Percentiles rank a stretch among this genome's conserved stretches.
These are phyloP conservation scores for Drosophila mimetica DNA, from an alignment of 2,888 invertebrate species.

Conservation along the genomic window DNA sequence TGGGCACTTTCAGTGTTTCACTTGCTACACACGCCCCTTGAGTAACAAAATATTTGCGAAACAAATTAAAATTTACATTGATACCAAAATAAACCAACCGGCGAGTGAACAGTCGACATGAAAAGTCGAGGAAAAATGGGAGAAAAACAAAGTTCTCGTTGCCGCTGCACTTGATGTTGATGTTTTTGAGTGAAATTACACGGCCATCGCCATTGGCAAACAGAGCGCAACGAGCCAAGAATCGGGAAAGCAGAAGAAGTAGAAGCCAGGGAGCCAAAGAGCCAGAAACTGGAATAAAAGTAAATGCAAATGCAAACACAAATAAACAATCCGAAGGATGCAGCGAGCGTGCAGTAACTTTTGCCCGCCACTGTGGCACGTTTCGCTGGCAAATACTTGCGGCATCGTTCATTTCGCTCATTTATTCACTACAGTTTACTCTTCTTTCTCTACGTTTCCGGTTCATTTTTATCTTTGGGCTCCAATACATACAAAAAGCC, in stretches of 20 bases:
- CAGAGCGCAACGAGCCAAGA: slow-evolving; percentile 47
- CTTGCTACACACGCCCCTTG: slow-evolving; percentile 5
- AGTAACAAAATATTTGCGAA: slow-evolving; percentile 71
- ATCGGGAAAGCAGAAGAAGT: not conserved
- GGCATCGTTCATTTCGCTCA: slow-evolving; percentile 32
- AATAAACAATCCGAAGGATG: slow-evolving; percentile 58
- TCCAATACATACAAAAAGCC: slow-evolving; percentile 7
- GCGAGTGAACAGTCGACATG: slow-evolving; percentile 13
- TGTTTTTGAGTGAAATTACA: slow-evolving; percentile 67
- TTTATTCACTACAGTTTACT: slow-evolving; percentile 30
- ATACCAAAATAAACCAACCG: slow-evolving; percentile 52
- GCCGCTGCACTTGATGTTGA: slow-evolving; percentile 41
- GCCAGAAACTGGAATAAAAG: slow-evolving; percentile 59
- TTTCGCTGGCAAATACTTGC: slow-evolving; percentile 26
- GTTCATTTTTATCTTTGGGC: not conserved
- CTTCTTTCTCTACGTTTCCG: not conserved
- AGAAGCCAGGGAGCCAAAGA: not conserved
- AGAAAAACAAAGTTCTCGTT: slow-evolving; percentile 28
- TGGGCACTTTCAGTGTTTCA: slow-evolving; percentile 10
- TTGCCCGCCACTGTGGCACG: slow-evolving; percentile 38
- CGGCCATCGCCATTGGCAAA: slow-evolving; percentile 60
- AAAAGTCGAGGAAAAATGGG: slow-evolving; percentile 8
- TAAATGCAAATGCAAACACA: slow-evolving; percentile 64
- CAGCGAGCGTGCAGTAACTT: slow-evolving; percentile 36
- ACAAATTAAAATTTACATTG: slow-evolving; percentile 78